These are phyloP conservation scores for Nerophis lumbriciformis DNA, from an alignment of 2,113 vertebrate species.

Conservation along the genomic window DNA sequence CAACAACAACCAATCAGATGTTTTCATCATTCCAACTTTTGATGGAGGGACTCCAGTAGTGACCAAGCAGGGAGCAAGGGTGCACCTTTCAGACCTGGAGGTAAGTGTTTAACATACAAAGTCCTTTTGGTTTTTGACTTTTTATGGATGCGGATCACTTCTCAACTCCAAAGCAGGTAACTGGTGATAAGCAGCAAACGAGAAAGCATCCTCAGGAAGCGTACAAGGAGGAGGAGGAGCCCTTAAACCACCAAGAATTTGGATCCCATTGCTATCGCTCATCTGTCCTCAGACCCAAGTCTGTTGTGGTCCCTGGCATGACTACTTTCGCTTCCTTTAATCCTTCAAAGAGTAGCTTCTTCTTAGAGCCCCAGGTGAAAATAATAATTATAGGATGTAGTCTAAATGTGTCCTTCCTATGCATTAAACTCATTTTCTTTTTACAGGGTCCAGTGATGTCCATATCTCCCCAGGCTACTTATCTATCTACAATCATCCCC, in stretches of 20 bases:
- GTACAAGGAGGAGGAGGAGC: constrained; percentile 78
- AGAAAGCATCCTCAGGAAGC: constrained; percentile 76
- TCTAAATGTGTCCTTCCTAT: too few relatives aligned
- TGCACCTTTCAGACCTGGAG: constrained; percentile 74
- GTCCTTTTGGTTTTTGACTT: background rate
- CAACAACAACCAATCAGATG: constrained; percentile 40
- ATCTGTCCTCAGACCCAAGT: constrained; percentile 79
- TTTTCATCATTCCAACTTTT: constrained; percentile 79
- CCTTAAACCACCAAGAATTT: constrained; percentile 69
- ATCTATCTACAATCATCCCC: constrained; percentile 94
- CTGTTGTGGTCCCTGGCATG: constrained; percentile 84
- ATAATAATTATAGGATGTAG: background rate
- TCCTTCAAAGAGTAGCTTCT: constrained; percentile 46
- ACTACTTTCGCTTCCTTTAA: constrained; percentile 64
- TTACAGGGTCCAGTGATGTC: constrained; percentile 84
- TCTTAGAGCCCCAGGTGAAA: constrained; percentile 75
- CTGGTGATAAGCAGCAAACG: constrained; percentile 63
- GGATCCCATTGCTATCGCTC: constrained; percentile 59
- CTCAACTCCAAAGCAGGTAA: constrained; percentile 35
- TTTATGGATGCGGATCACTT: background rate
- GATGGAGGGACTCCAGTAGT: constrained; percentile 69
- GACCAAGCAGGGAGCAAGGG: constrained; percentile 68
- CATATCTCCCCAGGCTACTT: constrained; percentile 94
- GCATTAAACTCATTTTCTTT: background rate
- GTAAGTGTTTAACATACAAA: constrained; percentile 16